These are phyloP conservation scores for Podargus strigoides DNA, from an alignment of 2,797 vertebrate species.

Conservation along the genomic window DNA sequence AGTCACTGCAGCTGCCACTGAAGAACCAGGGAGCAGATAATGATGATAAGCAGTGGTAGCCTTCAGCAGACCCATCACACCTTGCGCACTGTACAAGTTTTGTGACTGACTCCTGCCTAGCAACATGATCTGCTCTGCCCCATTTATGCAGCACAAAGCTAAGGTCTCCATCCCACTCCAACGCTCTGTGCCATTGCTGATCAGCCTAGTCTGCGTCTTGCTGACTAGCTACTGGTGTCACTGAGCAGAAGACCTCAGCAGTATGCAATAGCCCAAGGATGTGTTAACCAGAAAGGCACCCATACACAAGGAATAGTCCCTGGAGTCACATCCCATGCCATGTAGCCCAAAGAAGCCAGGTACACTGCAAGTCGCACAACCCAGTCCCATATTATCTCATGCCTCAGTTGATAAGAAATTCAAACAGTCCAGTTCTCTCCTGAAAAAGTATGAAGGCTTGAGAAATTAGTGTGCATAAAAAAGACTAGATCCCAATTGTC, in stretches of 20 bases:
- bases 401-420: not conserved
- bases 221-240: not conserved
- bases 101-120: not conserved
- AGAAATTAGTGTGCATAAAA: not conserved
- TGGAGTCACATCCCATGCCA: not conserved
- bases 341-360: not conserved
- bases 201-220: not conserved
- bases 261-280: not conserved
- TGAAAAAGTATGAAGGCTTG: not conserved
- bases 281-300: not conserved
- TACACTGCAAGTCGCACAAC: not conserved
- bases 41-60: rapidly evolving
- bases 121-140: not conserved
- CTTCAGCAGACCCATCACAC: rapidly evolving
- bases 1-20: not conserved
- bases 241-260: not conserved
- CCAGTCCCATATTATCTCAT: not conserved
- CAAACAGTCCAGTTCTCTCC: not conserved
- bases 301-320: not conserved
- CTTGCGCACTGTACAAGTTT: not conserved
- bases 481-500: not conserved
- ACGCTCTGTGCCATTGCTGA: not conserved
- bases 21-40: not conserved
- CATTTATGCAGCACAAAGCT: not conserved
- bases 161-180: not conserved